Evolutionary conservation across 2,797 vertebrate species (phyloP), one percentile per base, ranked within the genome.

Genomic region (Tarsius wallacei): DNA sequence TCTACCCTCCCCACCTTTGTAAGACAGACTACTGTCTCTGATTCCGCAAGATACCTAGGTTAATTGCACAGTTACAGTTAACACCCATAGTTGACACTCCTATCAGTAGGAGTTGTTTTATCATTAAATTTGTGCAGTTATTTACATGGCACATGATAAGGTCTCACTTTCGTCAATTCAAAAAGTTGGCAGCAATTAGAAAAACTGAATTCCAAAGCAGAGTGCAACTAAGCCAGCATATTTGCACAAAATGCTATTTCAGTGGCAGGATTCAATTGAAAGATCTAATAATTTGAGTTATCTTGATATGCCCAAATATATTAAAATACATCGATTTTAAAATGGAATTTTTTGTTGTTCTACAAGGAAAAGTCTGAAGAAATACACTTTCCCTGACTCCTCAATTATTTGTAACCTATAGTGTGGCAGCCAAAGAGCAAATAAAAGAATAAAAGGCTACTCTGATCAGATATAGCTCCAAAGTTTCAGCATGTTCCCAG

Each of bases 201-300:
- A 61, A 91, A 87, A 28, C 26, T 28, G 47, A 80, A 85, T 88
- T 95, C 33, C 24, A 74, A 88, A 85, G 53, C 53, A 47, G 28
- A 91, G 3, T 61, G 14, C 22, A 91, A 84, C 17, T 64, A 73
- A 84, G 33, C 9, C 42, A 80, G 16, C 28, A 55, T 49, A 73
- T 51, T 88, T 55, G 68, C 12, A 73, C 4, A 83, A 66, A 87
- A 76, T 28, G 76, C 1, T 70, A 80, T 28, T 53, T 84, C 12
- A 36, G 53, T 47, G 42, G 10, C 26, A 76, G 26, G 16, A 70
- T 77, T 59, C n/a, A 77, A 4, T 66, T 84, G 24, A 85, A 74
- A 77, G 61, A 1, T 22, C 42, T 47, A 9, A 57, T 21, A 55
- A n/a, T 77, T 19, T 86, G 7, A 89, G 22, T 91, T 90, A 51